Evolutionary conservation across 2,888 invertebrate genomes (phyloP), one percentile per base, ranked within the genome.

Genomic region (Rhorus exstirpatorius): DNA sequence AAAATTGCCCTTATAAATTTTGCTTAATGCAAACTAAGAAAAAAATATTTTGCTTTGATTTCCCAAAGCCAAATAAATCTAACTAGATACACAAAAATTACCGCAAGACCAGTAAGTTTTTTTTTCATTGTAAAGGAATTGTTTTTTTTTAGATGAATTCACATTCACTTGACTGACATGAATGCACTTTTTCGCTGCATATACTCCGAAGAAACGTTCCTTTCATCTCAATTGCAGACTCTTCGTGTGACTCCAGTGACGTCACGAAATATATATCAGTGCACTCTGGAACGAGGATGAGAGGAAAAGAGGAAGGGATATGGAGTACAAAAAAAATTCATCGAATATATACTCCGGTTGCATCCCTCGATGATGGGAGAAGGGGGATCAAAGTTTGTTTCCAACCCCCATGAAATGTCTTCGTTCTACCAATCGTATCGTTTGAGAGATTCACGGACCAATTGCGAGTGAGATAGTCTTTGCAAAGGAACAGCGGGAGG

Each of bases 361-460:
- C 19, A 58, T 61, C 70, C 63, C 14, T 31, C 19, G 65, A 24
- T 17, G 53, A 58, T 44, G 61, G 67, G 74, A 75, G 67, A 14
- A 44, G 74, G 77, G 67, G 24, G 53, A 24, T 41, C 49, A n/a
- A 41, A 71, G 65, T 76, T 79, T 53, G 65, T 76, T 71, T 35
- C 67, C 75, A 75, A 44, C 85, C 88, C 88, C 89, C 87, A 87
- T 88, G 86, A 72, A 84, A 85, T 85, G 81, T 85, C 80, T 82
- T 85, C 65, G 79, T 77, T 87, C 87, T 84, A 85, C 92, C 92
- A 92, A 92, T 92, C 83, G 84, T 87, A 80, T 67, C 72, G 85
- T 72, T 75, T 55, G 71, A 44, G 60, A 67, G 58, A 53, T 78
- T 65, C 75, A 44, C 83, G 86, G 86, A 90, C 92, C 92, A 92